Conservation (phyloP, 2,113 vertebrate species). For the Cryptomyrus ogoouensis region DNA sequence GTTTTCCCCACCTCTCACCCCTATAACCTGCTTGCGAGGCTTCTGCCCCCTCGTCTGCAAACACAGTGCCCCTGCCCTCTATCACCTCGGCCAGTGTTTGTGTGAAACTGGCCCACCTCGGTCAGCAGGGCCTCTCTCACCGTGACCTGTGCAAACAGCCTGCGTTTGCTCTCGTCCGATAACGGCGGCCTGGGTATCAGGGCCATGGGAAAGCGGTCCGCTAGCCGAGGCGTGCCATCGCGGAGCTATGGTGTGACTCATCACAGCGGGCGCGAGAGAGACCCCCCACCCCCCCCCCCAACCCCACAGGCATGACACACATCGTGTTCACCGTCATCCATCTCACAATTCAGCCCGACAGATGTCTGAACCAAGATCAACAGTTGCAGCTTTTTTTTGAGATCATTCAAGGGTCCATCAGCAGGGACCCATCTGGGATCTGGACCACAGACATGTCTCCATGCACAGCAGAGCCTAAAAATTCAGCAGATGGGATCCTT, state of each 20-base stretch:
- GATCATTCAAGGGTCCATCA: not conserved
- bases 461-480: not conserved
- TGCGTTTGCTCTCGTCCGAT: slow-evolving; percentile 31
- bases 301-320: not conserved
- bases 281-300: not conserved
- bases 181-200: slow-evolving; percentile 8
- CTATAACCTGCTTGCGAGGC: not conserved
- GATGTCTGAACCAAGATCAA: not conserved
- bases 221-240: not conserved
- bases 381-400: not conserved
- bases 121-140: slow-evolving; percentile 22
- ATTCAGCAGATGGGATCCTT: not conserved
- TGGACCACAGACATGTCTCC: not conserved
- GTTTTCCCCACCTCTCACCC: not conserved
- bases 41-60: not conserved
- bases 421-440: not conserved
- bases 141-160: slow-evolving; percentile 48
- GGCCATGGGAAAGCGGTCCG: not conserved
- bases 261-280: not conserved
- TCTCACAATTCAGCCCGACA: not conserved
- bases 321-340: not conserved
- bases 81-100: slow-evolving; percentile 14
- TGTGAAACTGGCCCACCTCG: slow-evolving; percentile 29
- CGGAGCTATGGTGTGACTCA: not conserved
- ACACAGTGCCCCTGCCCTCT: not conserved